Evolutionary conservation across 2,797 vertebrate species (phyloP), one percentile per base, ranked within the genome.

Genomic region (Petrocephalus schoutedeni): DNA sequence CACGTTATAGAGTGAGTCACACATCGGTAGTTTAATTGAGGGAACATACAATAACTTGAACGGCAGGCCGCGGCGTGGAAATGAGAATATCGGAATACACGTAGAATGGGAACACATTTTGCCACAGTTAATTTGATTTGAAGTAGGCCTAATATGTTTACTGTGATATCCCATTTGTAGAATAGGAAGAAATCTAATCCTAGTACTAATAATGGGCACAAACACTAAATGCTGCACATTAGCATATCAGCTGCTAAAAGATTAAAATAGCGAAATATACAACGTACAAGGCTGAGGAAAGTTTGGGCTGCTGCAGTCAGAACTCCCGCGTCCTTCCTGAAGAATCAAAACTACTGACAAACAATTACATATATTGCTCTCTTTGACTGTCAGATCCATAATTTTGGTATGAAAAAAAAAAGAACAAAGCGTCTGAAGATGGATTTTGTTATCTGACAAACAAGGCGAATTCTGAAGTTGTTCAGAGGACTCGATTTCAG

Each of bases 121-220:
- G 32, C 86, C 32, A 64, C 19, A 58, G 61, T 9, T 89, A 77
- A 87, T 84, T 87, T 61, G 74, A 61, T 84, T 88, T 67, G 10
- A 54, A 87, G 77, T 51, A 87, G 58, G 49, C 67, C 86, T 45
- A 89, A 80, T 88, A 53, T 71, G 54, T 67, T 83, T 84, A 51
- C 12, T 19, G 45, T 83, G 19, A 87, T 85, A 49, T 89, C 53
- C 53, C 28, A 49, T 89, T 87, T 84, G 77, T 71, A 71, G 21
- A 88, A 87, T 87, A 6, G 59, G 1, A 57, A 45, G 16, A 23
- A 82, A 85, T 87, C 45, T 83, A 86, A 77, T 88, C 74, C 87
- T 85, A 32, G 54, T 67, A 19, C 56, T 61, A 56, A 77, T 19
- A 59, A 64, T 77, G 58, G 32, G 12, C 36, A 16, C 56, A 84